A percentile compares a stretch with the other conserved stretches of the same genome.
phyloP scores from a whole-genome alignment of 2,113 vertebrate genomes.

The Euleptes europaea region DNA sequence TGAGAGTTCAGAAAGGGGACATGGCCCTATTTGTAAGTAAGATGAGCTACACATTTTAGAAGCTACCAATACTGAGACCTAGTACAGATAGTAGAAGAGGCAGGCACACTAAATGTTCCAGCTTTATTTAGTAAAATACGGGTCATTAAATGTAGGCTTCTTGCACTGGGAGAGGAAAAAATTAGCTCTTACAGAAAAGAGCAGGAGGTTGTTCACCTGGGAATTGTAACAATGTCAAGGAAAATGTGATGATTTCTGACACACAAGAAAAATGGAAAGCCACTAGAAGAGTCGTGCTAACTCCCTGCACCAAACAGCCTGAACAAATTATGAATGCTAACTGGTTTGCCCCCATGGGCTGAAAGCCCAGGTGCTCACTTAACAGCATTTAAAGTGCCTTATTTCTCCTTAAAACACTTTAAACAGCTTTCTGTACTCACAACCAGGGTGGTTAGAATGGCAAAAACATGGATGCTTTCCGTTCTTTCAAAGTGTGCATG shows the following conservation, averaged over 20 bases:
- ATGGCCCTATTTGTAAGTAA: too few species aligned
- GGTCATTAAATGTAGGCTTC: not conserved
- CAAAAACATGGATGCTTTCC: not conserved
- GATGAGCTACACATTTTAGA: not conserved
- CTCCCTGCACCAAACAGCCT: not conserved
- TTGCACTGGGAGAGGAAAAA: not conserved
- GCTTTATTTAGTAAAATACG: not conserved
- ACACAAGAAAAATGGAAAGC: not conserved
- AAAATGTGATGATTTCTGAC: not conserved
- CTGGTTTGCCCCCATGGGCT: not conserved
- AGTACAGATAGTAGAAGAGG: not conserved
- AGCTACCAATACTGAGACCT: not conserved
- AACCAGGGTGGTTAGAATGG: not conserved
- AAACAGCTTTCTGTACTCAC: not conserved
- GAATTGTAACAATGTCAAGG: not conserved
- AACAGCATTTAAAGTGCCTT: not conserved
- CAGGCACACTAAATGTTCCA: not conserved
- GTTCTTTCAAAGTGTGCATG: not conserved
- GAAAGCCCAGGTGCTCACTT: not conserved
- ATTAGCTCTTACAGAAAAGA: not conserved
- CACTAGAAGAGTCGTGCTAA: not conserved
- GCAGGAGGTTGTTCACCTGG: not conserved
- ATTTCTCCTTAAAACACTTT: not conserved
- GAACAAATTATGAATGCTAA: accelerated
- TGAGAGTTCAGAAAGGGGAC: too few species aligned